phyloP scores from a whole-genome alignment of 2,113 vertebrate species.

The Cochlearius cochlearius region DNA sequence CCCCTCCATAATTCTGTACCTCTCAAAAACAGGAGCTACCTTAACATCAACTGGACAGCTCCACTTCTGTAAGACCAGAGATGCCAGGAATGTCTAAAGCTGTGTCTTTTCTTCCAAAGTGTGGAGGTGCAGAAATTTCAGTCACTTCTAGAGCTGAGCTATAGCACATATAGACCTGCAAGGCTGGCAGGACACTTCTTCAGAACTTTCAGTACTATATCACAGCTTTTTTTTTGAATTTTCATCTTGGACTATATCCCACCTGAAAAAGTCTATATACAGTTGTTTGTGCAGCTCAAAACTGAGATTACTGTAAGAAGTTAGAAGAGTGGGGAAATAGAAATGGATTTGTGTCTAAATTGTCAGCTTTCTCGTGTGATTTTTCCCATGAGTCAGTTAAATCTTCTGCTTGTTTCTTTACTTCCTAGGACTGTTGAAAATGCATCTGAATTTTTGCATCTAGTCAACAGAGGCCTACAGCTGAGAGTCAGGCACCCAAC shows the following conservation, averaged over 20 bases:
- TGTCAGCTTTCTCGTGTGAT: background rate
- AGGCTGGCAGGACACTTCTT: background rate
- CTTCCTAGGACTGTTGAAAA: slow-evolving; percentile 71
- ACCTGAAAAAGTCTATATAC: background rate
- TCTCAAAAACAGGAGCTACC: background rate
- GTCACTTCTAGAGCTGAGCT: background rate
- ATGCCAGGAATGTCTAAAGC: background rate
- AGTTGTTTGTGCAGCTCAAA: background rate
- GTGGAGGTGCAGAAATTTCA: background rate
- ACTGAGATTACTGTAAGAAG: background rate
- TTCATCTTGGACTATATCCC: background rate
- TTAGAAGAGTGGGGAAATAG: background rate
- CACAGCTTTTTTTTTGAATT: background rate
- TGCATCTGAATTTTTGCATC: slow-evolving; percentile 70
- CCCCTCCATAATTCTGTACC: background rate
- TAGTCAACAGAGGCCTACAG: slow-evolving; percentile 69
- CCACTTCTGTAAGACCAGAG: background rate
- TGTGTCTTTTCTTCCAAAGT: background rate
- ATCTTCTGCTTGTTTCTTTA: background rate
- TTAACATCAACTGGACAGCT: background rate
- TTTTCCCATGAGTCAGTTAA: background rate
- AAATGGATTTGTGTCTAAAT: background rate
- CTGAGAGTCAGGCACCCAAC: slow-evolving; percentile 78
- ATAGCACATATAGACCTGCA: background rate
- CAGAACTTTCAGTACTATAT: background rate